These are phyloP conservation scores for Drosophila peninsularis DNA, from an alignment of 2,888 invertebrate species.

Conservation along the genomic window DNA sequence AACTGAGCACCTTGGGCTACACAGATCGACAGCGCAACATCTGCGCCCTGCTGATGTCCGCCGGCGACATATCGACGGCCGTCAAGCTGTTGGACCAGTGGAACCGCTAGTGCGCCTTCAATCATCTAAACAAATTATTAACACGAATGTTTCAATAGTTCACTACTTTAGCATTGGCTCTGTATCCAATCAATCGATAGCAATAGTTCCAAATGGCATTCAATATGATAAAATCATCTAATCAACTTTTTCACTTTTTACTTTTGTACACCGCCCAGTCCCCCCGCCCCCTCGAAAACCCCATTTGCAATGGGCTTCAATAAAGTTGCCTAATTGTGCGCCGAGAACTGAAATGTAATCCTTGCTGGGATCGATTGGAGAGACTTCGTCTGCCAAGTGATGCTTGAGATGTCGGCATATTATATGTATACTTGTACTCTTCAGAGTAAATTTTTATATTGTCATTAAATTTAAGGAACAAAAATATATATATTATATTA, in stretches of 20 bases:
- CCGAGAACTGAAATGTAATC: background rate
- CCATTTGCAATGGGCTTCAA: slow-evolving; percentile 1
- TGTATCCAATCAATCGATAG: slow-evolving; percentile 8
- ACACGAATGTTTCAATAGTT: slow-evolving; percentile 3
- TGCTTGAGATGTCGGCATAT: background rate
- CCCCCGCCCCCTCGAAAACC: background rate
- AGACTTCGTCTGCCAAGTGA: background rate
- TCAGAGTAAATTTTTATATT: background rate
- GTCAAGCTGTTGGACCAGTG: slow-evolving; percentile 53
- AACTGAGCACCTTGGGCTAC: slow-evolving; percentile 47
- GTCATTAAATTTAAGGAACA: background rate
- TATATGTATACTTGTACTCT: background rate
- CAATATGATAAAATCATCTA: slow-evolving; percentile 18
- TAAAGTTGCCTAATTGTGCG: slow-evolving; percentile 1
- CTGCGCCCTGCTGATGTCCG: slow-evolving; percentile 51
- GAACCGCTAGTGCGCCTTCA: too few species aligned
- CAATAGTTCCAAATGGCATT: slow-evolving; percentile 26
- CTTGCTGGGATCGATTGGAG: background rate
- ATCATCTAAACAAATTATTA: too few species aligned
- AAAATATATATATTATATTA: background rate
- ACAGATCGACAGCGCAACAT: slow-evolving; percentile 53
- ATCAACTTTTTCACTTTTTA: slow-evolving; percentile 4
- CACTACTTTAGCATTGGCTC: slow-evolving; percentile 15
- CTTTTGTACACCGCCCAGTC: background rate
- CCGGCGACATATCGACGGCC: slow-evolving; percentile 55